Conservation (phyloP, 1,140 invertebrate genomes). For the Sweltsa coloradensis region DNA sequence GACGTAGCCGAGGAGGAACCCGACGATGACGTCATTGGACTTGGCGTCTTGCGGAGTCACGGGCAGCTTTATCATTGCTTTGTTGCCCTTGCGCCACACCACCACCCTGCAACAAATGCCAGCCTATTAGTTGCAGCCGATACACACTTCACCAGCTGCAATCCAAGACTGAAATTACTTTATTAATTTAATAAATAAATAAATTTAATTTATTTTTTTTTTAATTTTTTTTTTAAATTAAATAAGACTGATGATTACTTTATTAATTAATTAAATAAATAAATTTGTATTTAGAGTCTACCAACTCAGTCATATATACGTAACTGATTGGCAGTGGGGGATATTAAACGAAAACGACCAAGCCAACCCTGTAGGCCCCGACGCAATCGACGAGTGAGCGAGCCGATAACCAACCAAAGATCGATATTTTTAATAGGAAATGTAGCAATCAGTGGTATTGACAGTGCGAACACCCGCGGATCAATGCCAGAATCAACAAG, state of each 20-base stretch:
- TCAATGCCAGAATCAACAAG: too few species aligned
- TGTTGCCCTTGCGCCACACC: constrained; percentile 75
- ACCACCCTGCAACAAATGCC: constrained; percentile 45
- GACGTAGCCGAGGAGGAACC: constrained; percentile 65
- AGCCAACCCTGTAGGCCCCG: too few species aligned
- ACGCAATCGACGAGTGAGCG: too few species aligned
- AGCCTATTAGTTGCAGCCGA: background rate
- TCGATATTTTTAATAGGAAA: too few species aligned
- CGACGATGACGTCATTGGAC: constrained; percentile 39
- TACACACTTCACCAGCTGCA: constrained; percentile 1
- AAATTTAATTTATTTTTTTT: constrained; percentile 10
- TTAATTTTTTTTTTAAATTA: constrained; percentile 4
- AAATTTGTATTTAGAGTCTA: background rate
- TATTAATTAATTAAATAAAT: background rate
- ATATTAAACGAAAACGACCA: too few species aligned
- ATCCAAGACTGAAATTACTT: too few species aligned
- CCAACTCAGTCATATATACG: too few species aligned
- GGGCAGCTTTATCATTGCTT: constrained; percentile 55
- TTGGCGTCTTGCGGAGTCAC: constrained; percentile 35
- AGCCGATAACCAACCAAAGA: too few species aligned
- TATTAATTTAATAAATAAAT: too few species aligned
- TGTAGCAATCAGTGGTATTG: too few species aligned
- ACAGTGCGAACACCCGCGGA: too few species aligned
- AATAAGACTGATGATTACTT: background rate
- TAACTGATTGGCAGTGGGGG: too few species aligned